Evolutionary conservation across 2,113 vertebrate species (phyloP).

Genomic region (Anarhynchus alexandrinus): DNA sequence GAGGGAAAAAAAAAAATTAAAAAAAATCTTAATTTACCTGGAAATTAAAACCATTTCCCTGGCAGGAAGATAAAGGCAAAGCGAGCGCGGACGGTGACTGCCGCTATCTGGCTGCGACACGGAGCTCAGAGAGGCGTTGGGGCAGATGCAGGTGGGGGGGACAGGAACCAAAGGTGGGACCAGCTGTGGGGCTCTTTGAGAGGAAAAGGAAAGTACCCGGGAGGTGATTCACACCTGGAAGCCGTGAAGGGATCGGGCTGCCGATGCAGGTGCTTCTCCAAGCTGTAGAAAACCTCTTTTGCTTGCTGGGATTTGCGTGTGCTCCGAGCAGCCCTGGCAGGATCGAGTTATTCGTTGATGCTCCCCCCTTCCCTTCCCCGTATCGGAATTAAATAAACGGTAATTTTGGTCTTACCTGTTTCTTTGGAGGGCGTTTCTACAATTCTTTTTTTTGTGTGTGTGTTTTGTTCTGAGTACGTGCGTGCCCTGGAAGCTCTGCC

Average conservation of each 20-base stretch:
- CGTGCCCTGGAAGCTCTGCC: background rate
- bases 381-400: accelerated
- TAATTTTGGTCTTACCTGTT: background rate
- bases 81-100: background rate
- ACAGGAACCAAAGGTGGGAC: background rate
- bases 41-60: background rate
- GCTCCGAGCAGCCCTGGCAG: background rate
- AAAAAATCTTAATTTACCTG: background rate
- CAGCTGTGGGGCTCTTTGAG: background rate
- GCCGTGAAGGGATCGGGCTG: background rate
- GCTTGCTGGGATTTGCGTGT: background rate
- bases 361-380: background rate
- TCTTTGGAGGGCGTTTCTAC: background rate
- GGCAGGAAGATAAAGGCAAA: background rate
- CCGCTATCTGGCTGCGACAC: background rate
- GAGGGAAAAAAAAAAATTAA: accelerated
- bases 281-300: background rate
- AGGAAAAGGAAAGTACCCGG: background rate
- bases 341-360: background rate
- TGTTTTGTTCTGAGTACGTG: too few species aligned
- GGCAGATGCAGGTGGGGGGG: background rate
- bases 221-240: background rate
- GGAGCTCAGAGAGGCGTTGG: background rate
- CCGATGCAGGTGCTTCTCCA: background rate
- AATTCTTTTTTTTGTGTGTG: background rate